phyloP scores from a whole-genome alignment of 2,888 invertebrate species.

The Vesta saturnalis region DNA sequence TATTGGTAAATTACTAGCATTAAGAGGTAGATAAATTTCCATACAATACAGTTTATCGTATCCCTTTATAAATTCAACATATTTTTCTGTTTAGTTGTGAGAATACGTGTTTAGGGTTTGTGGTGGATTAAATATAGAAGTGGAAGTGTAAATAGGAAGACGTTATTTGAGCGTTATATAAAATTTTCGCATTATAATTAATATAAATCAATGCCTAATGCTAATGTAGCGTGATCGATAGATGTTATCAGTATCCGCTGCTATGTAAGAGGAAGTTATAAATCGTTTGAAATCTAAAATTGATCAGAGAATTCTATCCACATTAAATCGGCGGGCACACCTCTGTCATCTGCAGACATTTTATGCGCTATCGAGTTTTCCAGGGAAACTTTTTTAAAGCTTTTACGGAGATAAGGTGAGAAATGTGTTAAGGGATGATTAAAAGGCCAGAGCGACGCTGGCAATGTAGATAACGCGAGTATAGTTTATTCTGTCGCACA shows the following conservation, averaged over 20 bases:
- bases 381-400: constrained; percentile 47
- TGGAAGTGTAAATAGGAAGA: neutral
- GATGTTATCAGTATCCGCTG: constrained; percentile 57
- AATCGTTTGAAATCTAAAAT: constrained; percentile 63
- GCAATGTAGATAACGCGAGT: constrained; percentile 56
- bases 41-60: too few relatives aligned
- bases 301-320: constrained; percentile 61
- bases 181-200: constrained; percentile 48
- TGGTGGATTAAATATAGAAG: too few relatives aligned
- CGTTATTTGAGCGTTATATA: neutral
- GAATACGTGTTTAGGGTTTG: too few relatives aligned
- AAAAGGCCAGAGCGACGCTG: constrained; percentile 59
- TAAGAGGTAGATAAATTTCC: constrained; percentile 47
- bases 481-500: constrained; percentile 56
- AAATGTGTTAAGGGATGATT: constrained; percentile 62
- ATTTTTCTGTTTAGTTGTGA: too few relatives aligned
- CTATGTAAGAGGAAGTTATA: constrained; percentile 62
- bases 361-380: constrained; percentile 48
- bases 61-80: too few relatives aligned
- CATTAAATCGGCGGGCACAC: constrained; percentile 59
- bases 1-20: constrained; percentile 48
- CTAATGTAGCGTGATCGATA: constrained; percentile 62
- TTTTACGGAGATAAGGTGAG: constrained; percentile 51
- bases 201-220: constrained; percentile 64
- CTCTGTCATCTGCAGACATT: constrained; percentile 56